Conservation (phyloP, 2,888 invertebrate genomes). For the Drosophila eohydei region DNA sequence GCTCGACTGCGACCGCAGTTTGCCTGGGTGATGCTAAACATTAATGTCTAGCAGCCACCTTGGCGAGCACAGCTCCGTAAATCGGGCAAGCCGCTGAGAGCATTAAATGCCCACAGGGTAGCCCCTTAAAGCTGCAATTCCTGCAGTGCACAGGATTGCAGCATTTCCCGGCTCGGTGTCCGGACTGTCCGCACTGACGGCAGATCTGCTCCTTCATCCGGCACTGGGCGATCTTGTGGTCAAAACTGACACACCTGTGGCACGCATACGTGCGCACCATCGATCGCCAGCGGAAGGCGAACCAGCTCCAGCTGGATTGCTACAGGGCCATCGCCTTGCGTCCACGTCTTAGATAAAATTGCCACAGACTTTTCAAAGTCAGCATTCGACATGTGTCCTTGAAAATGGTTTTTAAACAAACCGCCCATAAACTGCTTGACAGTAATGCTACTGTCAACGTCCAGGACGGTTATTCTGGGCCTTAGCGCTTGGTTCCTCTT, state of each 20-base stretch:
- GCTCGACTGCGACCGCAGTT: not conserved
- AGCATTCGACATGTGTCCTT: too few relatives aligned
- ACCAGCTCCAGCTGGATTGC: too few relatives aligned
- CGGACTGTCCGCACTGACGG: not conserved
- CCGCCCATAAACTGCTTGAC: too few relatives aligned
- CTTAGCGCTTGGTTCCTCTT: too few relatives aligned
- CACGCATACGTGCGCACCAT: not conserved
- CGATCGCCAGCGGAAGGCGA: not conserved
- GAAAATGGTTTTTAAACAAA: too few relatives aligned
- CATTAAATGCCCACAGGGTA: not conserved
- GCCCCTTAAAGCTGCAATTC: not conserved
- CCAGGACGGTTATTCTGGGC: too few relatives aligned
- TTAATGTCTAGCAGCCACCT: not conserved
- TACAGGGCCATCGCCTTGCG: too few relatives aligned
- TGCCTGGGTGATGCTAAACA: not conserved
- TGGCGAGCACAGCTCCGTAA: not conserved
- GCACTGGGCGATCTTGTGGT: fast-evolving
- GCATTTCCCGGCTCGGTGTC: not conserved
- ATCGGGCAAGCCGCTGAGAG: not conserved
- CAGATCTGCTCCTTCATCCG: not conserved
- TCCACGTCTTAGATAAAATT: not conserved
- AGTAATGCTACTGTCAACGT: not conserved
- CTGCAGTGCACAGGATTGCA: not conserved
- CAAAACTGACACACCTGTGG: too few relatives aligned
- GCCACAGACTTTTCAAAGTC: too few relatives aligned